Evolutionary conservation across 2,113 vertebrate genomes (phyloP), one percentile per base, ranked within the genome.

Genomic region (Marmota flaviventris): DNA sequence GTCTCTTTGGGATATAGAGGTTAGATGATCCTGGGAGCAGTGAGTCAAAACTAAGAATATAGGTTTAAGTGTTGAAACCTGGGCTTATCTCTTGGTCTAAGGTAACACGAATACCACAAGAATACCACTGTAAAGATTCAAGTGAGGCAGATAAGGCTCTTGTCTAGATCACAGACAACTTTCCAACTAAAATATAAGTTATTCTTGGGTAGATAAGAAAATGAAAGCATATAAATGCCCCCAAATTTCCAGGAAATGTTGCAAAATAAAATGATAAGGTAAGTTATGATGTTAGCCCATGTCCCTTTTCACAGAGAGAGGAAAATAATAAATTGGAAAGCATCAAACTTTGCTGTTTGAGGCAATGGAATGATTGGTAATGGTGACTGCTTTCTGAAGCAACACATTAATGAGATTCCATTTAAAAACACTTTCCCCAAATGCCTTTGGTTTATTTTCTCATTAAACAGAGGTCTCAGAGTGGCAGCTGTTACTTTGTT

Each of bases 401-500:
- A 97, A 70, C 34, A 96, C 53, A 93, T 45, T 97, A 94, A 97
- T 97, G 89, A 72, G 42, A 97, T 98, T 97, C 73, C 53, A 85
- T 92, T 98, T 97, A 85, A 86, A 86, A 95, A 96, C 5, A 75
- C 2, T 91, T 92, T 32, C 86, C 75, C 73, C 9, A 96, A 96
- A 95, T 93, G 96, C 86, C 63, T 73, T 63, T 39, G 76, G 86
- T 97, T 97, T 91, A 27, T 97, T 98, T 98, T 96, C 67, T 97
- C 51, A 87, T 93, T 97, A 96, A 98, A 25, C 63, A 61, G 27
- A 85, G 7, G 12, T 97, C 70, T 95, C 53, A 81, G 70, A 93
- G 72, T 90, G 29, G 89, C 98, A 96, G 91, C 89, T 51, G n/a
- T 34, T 93, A 91, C 32, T 91, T 61, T 94, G 89, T 96, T 89